These are phyloP conservation scores for Danaus melanippus DNA, from an alignment of 1,140 invertebrate species.

Conservation along the genomic window DNA sequence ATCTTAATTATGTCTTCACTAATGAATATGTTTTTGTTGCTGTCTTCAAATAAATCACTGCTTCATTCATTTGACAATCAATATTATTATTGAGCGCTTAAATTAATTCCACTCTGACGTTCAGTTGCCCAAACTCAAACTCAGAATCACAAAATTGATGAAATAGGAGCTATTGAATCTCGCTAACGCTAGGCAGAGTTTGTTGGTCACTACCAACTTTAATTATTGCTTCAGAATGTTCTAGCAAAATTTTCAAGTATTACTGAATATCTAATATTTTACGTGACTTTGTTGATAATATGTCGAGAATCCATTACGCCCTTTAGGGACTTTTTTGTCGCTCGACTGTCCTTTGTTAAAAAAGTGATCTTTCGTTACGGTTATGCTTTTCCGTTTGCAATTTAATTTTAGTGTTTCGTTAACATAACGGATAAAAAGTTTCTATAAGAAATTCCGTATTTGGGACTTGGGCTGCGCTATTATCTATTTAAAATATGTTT, in stretches of 20 bases:
- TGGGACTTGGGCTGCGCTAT: too few species aligned
- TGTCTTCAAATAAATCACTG: too few species aligned
- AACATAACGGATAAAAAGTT: slow-evolving; percentile 12
- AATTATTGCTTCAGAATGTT: not conserved
- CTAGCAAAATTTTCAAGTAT: slow-evolving; percentile 17
- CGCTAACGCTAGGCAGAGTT: slow-evolving; percentile 12
- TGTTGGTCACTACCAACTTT: slow-evolving; percentile 14
- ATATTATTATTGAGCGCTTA: too few species aligned
- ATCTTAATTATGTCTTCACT: too few species aligned
- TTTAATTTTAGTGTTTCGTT: slow-evolving; percentile 22
- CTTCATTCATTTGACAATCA: too few species aligned
- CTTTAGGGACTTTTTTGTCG: slow-evolving; percentile 30
- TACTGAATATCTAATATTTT: slow-evolving; percentile 44
- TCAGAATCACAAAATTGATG: slow-evolving; percentile 11
- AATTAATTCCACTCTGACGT: too few species aligned
- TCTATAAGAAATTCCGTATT: too few species aligned
- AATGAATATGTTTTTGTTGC: too few species aligned
- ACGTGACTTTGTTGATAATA: slow-evolving; percentile 46
- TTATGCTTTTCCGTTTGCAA: slow-evolving; percentile 40
- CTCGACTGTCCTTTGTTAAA: slow-evolving; percentile 34
- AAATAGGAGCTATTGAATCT: slow-evolving; percentile 14
- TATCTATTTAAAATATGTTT: too few species aligned
- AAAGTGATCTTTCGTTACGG: slow-evolving; percentile 49
- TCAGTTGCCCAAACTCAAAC: slow-evolving; percentile 8
- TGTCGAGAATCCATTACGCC: slow-evolving; percentile 40